A percentile compares a stretch with the other conserved stretches of the same genome.
Conservation (phyloP, 1,140 invertebrate genomes). For the Pseudobourletiella spinata region DNA sequence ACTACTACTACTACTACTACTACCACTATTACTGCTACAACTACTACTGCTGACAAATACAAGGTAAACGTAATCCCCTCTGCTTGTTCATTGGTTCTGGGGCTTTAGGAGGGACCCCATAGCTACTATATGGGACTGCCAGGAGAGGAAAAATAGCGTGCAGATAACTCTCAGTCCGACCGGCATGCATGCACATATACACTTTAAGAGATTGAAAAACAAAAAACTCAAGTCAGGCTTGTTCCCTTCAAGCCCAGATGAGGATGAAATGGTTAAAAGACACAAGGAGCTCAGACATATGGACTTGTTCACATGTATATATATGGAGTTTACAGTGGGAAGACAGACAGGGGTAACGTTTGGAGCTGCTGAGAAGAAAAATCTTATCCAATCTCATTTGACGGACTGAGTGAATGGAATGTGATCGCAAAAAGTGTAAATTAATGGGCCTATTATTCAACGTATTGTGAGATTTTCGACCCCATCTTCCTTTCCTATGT, state of each 20-base stretch:
- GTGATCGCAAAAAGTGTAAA: constrained; percentile 35
- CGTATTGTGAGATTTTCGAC: constrained; percentile 20
- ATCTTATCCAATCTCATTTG: constrained; percentile 29
- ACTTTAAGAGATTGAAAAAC: background rate
- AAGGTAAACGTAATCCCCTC: no score
- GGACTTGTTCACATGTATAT: background rate
- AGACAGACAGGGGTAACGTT: background rate
- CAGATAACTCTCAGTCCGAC: background rate
- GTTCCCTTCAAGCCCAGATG: no score
- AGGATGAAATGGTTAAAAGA: background rate
- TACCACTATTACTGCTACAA: no score
- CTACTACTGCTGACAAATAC: no score
- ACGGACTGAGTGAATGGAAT: constrained; percentile 29
- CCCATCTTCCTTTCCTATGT: no score
- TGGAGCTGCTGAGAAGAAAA: constrained; percentile 20
- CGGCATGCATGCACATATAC: background rate
- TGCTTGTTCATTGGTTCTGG: no score
- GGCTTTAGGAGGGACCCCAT: no score
- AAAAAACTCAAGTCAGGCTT: background rate
- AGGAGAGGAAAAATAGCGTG: no score
- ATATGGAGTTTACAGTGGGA: no score
- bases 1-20: no score
- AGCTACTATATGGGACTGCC: no score
- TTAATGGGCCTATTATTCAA: constrained; percentile 35
- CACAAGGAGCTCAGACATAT: background rate